Evolutionary conservation across 1,140 invertebrate genomes (phyloP).

Genomic region (Phocides pigmalion): DNA sequence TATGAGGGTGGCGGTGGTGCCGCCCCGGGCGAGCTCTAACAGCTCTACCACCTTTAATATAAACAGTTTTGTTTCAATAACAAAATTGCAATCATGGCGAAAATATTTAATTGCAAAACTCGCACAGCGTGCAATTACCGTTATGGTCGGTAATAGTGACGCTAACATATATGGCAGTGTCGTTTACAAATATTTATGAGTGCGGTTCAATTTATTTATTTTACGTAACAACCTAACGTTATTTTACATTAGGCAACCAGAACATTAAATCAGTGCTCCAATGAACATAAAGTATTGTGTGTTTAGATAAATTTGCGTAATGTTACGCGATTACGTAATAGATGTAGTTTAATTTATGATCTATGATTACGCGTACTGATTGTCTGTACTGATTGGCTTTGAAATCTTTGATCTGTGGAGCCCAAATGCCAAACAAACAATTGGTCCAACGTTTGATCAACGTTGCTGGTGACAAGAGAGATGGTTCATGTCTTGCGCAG

Average conservation of each 20-base stretch:
- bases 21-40: no score
- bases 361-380: neutral
- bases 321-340: neutral
- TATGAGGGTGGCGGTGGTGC: no score
- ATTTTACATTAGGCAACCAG: conserved; percentile 28
- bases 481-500: no score
- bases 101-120: neutral
- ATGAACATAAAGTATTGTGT: conserved; percentile 12
- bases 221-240: conserved; percentile 13
- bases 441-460: no score
- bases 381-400: neutral
- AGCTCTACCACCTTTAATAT: no score
- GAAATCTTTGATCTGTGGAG: no score
- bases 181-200: conserved; percentile 30
- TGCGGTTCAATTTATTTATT: conserved; percentile 32
- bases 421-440: no score
- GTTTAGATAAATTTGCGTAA: neutral
- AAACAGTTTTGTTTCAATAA: neutral
- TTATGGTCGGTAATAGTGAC: conserved; percentile 25
- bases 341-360: neutral
- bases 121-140: conserved; percentile 13
- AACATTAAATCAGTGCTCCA: conserved; percentile 15
- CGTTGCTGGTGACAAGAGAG: no score
- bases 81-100: conserved; percentile 4
- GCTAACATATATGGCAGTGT: conserved; percentile 22